Conservation (phyloP, 2,888 invertebrate species). For the Eupithecia inturbata region DNA sequence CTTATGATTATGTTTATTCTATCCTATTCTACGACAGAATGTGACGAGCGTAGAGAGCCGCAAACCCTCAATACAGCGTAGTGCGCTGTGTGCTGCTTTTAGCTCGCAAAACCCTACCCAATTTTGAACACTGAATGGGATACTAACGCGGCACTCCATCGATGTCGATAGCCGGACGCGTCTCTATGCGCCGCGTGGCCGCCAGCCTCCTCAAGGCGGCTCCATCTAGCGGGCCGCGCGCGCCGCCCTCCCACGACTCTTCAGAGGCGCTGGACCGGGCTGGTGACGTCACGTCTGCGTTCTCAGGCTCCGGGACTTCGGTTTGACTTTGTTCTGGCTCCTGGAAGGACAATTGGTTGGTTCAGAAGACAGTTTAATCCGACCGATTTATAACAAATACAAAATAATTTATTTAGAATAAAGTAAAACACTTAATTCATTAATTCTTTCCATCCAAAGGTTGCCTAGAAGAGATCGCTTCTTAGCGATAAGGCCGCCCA, state of each 20-base stretch:
- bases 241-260: constrained; percentile 85
- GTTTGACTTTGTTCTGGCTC: constrained; percentile 19
- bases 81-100: too few species aligned
- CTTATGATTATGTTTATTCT: too few species aligned
- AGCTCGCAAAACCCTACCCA: too few species aligned
- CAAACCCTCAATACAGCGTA: too few species aligned
- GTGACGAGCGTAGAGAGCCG: too few species aligned
- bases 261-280: constrained; percentile 74
- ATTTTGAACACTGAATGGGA: background rate
- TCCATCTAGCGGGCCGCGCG: constrained; percentile 90
- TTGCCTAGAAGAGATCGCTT: too few species aligned
- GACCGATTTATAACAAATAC: too few species aligned
- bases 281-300: constrained; percentile 46
- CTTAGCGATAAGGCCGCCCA: too few species aligned
- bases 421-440: too few species aligned
- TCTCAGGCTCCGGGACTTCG: constrained; percentile 20
- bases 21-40: too few species aligned
- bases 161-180: constrained; percentile 58
- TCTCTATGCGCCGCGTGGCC: constrained; percentile 54
- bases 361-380: background rate
- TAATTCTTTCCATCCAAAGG: too few species aligned
- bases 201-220: constrained; percentile 90
- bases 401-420: too few species aligned
- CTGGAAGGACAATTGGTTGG: constrained; percentile 3
- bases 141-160: constrained; percentile 68